phyloP scores from a whole-genome alignment of 37 sponge, comb jelly and placozoan genomes.

The Haliclona indistincta region DNA sequence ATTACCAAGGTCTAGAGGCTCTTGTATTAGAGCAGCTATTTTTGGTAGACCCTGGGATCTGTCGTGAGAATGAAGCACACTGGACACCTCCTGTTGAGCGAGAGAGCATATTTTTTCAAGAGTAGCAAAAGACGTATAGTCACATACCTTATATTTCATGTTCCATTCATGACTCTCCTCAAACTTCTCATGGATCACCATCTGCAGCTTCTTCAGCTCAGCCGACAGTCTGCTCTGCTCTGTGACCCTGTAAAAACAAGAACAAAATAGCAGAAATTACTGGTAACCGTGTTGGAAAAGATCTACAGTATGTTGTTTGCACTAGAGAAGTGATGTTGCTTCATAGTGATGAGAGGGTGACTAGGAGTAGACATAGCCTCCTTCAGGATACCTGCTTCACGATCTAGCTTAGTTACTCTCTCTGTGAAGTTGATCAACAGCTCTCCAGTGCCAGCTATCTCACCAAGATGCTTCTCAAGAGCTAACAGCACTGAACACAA shows the following conservation, averaged over 20 bases:
- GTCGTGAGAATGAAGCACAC: constrained; percentile 20
- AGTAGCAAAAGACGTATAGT: too few relatives aligned
- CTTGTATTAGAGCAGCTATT: constrained; percentile 20
- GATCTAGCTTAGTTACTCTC: constrained; percentile 43
- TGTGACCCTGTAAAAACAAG: constrained; percentile 50
- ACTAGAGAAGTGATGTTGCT: too few relatives aligned
- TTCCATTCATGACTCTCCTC: constrained; percentile 55
- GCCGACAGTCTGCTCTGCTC: constrained; percentile 63
- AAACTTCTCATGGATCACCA: constrained; percentile 37
- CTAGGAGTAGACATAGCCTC: constrained; percentile 74
- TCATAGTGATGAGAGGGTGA: constrained; percentile 83
- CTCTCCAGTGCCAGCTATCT: constrained; percentile 59
- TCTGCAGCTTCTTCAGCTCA: constrained; percentile 52
- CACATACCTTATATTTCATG: constrained; percentile 54
- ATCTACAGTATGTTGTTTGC: too few relatives aligned
- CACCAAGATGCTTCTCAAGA: constrained; percentile 56
- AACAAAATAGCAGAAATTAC: background rate
- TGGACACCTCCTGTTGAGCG: constrained; percentile 39
- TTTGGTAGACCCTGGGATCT: background rate
- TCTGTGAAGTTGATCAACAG: constrained; percentile 50
- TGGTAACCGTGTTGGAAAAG: background rate
- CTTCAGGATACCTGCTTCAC: constrained; percentile 59
- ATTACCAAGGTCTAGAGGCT: constrained; percentile 58
- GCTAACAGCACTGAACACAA: constrained; percentile 56
- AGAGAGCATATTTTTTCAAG: too few relatives aligned